Evolutionary conservation across 2,113 vertebrate species (phyloP).

Genomic region (Callocephalon fimbriatum): DNA sequence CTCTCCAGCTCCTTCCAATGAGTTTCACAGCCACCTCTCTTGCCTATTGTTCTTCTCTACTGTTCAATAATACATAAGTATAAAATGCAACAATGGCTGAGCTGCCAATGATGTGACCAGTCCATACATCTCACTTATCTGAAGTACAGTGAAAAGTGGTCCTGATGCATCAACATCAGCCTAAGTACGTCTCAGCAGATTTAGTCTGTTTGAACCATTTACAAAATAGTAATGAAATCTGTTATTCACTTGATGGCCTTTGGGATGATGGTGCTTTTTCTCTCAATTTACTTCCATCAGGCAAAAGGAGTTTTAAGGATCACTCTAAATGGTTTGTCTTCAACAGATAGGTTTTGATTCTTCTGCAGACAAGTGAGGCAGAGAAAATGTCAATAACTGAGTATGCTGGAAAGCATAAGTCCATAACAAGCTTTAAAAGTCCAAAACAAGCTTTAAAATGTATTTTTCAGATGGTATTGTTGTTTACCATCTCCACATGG

Average conservation of each 20-base stretch:
- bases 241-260: neutral
- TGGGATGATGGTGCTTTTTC: neutral
- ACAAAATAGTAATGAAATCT: slow-evolving; percentile 1
- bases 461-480: neutral
- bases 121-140: neutral
- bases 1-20: neutral
- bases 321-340: neutral
- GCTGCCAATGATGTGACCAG: neutral
- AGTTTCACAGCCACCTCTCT: neutral
- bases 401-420: neutral
- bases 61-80: neutral
- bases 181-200: neutral
- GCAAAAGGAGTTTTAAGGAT: neutral
- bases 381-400: neutral
- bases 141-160: neutral
- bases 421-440: neutral
- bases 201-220: neutral
- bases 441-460: neutral
- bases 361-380: neutral
- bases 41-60: neutral
- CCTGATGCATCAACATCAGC: neutral
- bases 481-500: neutral
- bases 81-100: neutral
- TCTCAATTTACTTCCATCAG: neutral
- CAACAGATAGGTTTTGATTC: neutral